Evolutionary conservation across 1,140 invertebrate genomes (phyloP).

Genomic region (Drosophila pseudoobscura): DNA sequence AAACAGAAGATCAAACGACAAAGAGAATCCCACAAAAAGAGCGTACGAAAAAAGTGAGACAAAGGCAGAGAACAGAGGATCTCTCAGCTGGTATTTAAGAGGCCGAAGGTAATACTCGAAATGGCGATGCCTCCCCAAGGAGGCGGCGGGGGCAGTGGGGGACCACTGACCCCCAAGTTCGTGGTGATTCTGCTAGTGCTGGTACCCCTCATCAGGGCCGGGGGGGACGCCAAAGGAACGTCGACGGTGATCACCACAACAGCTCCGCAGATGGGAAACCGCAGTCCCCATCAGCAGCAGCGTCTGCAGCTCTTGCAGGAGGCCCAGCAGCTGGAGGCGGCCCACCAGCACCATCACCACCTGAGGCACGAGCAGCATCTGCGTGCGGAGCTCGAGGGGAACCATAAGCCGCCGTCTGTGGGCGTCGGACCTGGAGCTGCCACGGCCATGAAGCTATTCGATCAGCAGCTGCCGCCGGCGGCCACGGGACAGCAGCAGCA

Average conservation of each 20-base stretch:
- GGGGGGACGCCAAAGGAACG: slow-evolving; percentile 18
- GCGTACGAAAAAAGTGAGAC: slow-evolving; percentile 10
- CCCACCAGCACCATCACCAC: slow-evolving; percentile 55
- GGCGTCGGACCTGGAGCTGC: slow-evolving; percentile 14
- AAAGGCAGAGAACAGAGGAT: slow-evolving; percentile 11
- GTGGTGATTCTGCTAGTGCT: slow-evolving; percentile 28
- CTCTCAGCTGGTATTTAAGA: neutral
- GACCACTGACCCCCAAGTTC: slow-evolving; percentile 7
- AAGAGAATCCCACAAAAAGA: slow-evolving; percentile 29
- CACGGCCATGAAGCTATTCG: slow-evolving; percentile 1
- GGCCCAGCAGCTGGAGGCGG: slow-evolving; percentile 49
- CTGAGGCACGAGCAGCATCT: slow-evolving; percentile 68
- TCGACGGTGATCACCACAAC: slow-evolving; percentile 32
- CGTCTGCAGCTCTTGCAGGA: slow-evolving; percentile 62
- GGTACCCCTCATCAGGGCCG: slow-evolving; percentile 22
- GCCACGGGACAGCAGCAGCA: slow-evolving; percentile 54
- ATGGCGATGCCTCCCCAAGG: slow-evolving; percentile 11
- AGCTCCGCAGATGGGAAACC: slow-evolving; percentile 18
- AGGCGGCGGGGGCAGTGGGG: neutral
- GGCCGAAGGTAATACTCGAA: neutral
- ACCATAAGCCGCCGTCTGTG: slow-evolving; percentile 25
- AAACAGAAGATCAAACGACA: slow-evolving; percentile 21
- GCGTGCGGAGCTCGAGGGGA: slow-evolving; percentile 58
- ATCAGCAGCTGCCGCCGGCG: slow-evolving; percentile 17
- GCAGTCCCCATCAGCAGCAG: slow-evolving; percentile 41